Base-by-base conservation (phyloP, 2,113 vertebrate species). In the Hepsetus odoe region DNA sequence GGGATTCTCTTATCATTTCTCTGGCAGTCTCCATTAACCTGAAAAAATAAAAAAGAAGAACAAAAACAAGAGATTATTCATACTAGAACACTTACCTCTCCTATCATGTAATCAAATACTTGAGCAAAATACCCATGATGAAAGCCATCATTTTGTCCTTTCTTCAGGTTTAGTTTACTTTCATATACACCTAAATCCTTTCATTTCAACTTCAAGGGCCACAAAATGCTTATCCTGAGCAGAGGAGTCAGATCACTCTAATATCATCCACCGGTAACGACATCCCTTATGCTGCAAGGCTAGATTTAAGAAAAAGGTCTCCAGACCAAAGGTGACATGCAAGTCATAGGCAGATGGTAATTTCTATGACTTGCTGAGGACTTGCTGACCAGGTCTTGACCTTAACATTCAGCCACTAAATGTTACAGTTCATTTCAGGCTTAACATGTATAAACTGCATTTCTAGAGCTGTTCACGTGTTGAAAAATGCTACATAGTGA, bases 21-120 rank as follows among this genome's bases (percentile, higher is more conserved):
- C 91, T 94, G 12, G 97, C 97, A 0, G 95, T 97, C 89, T 98
- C 97, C 97, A 98, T 99, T 81, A 98, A 92, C 92, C 97, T 99
- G 84, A 24, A 83, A 24, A 77, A 53, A 18, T n/a, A 42, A 13
- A 46, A n/a, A 55, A 1, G 20, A 20, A 49, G 46, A 49, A 16
- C 2, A 4, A 20, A 24, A 55, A 9, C 53, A 30, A 16, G 26
- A 61, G 40, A 69, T 64, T 33, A 38, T 49, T 55, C 33, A 24
- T 33, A 8, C 59, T 49, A 14, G 5, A 1, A 38, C 12, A 16
- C 33, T 56, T 1, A 10, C 18, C 26, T 9, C n/a, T 68, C 24
- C 56, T 38, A 2, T 38, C 9, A 38, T 65, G 61, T 35, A 65
- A n/a, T 38, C 24, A 1, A n/a, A 38, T 33, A 13, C 4, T 24